Conservation (phyloP, 64 coral and sea anemone genomes). For the Pocillopora verrucosa region DNA sequence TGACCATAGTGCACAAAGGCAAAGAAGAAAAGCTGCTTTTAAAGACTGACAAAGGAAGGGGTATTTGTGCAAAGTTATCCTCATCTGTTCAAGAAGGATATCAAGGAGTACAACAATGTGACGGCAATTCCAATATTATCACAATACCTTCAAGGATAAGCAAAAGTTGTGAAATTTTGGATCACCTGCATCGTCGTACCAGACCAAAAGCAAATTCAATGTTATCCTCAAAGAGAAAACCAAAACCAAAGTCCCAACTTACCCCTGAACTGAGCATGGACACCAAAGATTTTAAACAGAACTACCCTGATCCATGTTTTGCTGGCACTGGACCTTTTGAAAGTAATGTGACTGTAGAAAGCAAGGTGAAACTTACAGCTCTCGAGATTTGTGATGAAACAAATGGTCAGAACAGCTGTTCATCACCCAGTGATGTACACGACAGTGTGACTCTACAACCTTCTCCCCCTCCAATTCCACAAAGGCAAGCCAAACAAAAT, state of each 20-base stretch:
- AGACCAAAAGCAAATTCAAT: not conserved
- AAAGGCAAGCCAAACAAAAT: not conserved
- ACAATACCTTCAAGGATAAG: not conserved
- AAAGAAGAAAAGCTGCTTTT: not conserved
- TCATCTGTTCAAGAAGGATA: not conserved
- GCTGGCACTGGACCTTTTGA: not conserved
- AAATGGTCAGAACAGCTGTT: not conserved
- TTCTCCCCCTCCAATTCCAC: slow-evolving; percentile 5
- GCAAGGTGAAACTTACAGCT: not conserved
- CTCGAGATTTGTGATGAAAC: not conserved
- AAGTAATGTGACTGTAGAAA: not conserved
- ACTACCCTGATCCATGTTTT: not conserved
- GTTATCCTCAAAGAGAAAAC: not conserved
- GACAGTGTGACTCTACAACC: not conserved
- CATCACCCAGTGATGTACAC: not conserved
- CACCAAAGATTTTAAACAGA: not conserved
- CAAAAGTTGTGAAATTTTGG: slow-evolving; percentile 1
- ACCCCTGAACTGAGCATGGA: not conserved
- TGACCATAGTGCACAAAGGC: not conserved
- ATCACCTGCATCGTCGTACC: no score
- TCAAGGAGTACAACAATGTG: not conserved
- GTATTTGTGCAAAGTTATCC: slow-evolving; percentile 2
- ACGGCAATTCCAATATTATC: slow-evolving; percentile 21
- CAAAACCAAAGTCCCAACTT: not conserved
- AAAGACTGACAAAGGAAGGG: slow-evolving; percentile 3